A percentile compares a stretch with the other conserved stretches of the same genome.
Conservation (phyloP, 2,113 vertebrate genomes). For the Leptosomus discolor region DNA sequence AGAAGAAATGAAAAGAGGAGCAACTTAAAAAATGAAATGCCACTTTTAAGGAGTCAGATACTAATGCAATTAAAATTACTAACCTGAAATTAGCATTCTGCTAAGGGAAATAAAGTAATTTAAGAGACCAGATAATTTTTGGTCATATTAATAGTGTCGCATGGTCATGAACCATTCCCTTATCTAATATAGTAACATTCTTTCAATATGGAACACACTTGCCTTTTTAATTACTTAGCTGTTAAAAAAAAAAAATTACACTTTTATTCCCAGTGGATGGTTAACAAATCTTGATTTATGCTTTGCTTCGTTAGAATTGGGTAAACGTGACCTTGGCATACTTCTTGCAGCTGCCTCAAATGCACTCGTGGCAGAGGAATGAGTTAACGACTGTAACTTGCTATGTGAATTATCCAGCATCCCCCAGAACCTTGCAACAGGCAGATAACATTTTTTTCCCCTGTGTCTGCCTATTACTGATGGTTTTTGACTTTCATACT, state of each 20-base stretch:
- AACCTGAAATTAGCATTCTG: constrained; percentile 67
- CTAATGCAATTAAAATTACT: constrained; percentile 65
- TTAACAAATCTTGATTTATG: constrained; percentile 68
- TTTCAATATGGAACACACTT: constrained; percentile 59
- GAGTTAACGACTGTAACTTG: constrained; percentile 6
- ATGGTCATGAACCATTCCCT: constrained; percentile 50
- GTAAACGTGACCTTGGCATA: constrained; percentile 64
- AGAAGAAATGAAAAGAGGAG: constrained; percentile 23
- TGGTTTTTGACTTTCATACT: neutral
- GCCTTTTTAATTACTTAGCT: constrained; percentile 71
- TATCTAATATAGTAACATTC: constrained; percentile 60
- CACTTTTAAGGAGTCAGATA: constrained; percentile 41
- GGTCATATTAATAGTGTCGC: constrained; percentile 65
- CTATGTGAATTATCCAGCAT: neutral
- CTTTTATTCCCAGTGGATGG: constrained; percentile 36
- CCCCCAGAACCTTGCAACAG: neutral
- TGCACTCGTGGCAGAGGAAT: neutral
- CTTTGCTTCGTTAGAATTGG: constrained; percentile 50
- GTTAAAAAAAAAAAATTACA: constrained; percentile 12
- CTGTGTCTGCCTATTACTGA: neutral
- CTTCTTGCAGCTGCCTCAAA: constrained; percentile 35
- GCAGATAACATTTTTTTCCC: neutral
- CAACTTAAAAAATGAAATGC: constrained; percentile 51
- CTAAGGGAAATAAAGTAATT: constrained; percentile 65
- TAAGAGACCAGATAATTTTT: constrained; percentile 60